Conservation (phyloP, 1,140 invertebrate species). For the Drosophila sechellia region DNA sequence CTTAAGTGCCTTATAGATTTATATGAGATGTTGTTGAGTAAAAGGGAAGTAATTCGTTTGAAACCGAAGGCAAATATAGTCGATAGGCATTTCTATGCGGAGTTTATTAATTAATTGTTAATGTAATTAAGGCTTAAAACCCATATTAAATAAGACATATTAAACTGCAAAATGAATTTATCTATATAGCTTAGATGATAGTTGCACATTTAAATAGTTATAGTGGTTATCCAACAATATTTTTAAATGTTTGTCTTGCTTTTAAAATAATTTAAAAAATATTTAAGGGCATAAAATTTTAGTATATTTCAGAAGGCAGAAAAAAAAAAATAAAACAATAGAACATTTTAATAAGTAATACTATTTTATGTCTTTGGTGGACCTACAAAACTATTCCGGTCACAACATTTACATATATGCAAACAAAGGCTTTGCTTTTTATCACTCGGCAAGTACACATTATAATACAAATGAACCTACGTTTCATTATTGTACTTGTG, state of each 20-base stretch:
- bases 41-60: background rate
- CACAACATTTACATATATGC: background rate
- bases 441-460: background rate
- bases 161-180: too few species aligned
- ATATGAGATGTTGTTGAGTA: slow-evolving; percentile 20
- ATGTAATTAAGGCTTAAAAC: background rate
- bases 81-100: too few species aligned
- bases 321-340: background rate
- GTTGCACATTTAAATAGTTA: too few species aligned
- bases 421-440: background rate
- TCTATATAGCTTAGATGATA: too few species aligned
- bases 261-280: too few species aligned
- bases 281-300: too few species aligned
- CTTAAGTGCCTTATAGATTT: slow-evolving; percentile 32
- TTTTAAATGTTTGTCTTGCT: too few species aligned
- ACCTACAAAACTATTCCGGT: background rate
- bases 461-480: background rate
- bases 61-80: background rate
- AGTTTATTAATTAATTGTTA: background rate
- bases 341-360: background rate
- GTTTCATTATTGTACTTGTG: background rate
- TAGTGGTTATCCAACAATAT: too few species aligned
- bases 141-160: too few species aligned
- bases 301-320: too few species aligned
- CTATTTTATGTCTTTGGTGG: background rate